Conservation (phyloP, 1,140 invertebrate genomes). For the Drosophila santomea region DNA sequence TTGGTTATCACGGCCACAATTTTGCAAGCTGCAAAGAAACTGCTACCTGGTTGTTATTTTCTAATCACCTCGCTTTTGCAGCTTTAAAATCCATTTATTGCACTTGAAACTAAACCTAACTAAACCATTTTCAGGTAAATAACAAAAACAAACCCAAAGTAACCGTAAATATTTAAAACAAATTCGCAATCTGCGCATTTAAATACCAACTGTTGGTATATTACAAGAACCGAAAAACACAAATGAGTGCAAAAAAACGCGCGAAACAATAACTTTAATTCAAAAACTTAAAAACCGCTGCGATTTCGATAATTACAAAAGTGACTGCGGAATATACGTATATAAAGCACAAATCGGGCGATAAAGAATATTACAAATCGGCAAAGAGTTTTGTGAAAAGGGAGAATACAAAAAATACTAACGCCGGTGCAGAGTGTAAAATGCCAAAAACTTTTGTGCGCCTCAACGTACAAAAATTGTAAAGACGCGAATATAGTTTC, state of each 20-base stretch:
- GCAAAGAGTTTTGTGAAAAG: background rate
- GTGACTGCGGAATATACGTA: background rate
- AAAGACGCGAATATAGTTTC: conserved; percentile 45
- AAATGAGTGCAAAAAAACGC: conserved; percentile 15
- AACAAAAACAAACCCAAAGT: background rate
- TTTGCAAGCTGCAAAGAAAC: background rate
- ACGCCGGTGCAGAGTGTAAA: conserved; percentile 46
- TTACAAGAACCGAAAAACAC: conserved; percentile 15
- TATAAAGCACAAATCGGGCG: no score
- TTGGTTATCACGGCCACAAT: background rate
- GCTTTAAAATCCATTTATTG: background rate
- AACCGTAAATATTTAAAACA: conserved; percentile 22
- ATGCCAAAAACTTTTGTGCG: conserved; percentile 74
- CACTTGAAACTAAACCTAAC: background rate
- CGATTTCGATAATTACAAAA: background rate
- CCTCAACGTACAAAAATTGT: conserved; percentile 72
- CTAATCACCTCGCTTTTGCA: background rate
- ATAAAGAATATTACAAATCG: background rate
- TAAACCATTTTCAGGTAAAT: conserved; percentile 7
- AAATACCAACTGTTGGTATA: conserved; percentile 17
- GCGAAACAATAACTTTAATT: conserved; percentile 27
- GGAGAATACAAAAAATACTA: conserved; percentile 55
- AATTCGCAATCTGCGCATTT: conserved; percentile 3
- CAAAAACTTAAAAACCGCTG: background rate
- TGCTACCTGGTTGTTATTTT: background rate